Percentiles rank a stretch among this genome's conserved stretches.
Evolutionary conservation across 2,797 vertebrate genomes (phyloP).

Genomic region (Pangasius djambal): DNA sequence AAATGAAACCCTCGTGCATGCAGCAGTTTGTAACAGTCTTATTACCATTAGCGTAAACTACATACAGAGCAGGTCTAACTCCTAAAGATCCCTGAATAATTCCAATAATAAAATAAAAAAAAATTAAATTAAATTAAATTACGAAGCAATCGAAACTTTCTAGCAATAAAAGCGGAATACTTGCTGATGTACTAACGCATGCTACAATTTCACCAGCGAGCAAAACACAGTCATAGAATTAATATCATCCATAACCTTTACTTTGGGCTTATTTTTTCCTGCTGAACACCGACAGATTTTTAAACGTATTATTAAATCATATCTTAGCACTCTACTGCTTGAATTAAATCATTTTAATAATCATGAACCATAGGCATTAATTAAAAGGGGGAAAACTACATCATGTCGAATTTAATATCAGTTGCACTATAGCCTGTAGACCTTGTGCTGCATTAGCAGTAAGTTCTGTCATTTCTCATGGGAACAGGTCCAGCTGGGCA

Average conservation of each 20-base stretch:
- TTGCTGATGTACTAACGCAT: not conserved
- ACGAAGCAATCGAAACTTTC: not conserved
- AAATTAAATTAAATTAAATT: not conserved
- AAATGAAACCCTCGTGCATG: not conserved
- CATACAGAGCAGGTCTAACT: not conserved
- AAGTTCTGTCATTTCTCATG: conserved; percentile 18
- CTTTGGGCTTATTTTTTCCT: no score
- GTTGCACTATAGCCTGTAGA: not conserved
- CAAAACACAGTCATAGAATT: not conserved
- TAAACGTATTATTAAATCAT: not conserved
- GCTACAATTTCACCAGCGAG: not conserved
- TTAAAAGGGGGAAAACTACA: not conserved
- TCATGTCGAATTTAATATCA: not conserved
- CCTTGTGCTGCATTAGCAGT: not conserved
- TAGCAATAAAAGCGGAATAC: not conserved
- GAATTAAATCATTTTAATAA: not conserved
- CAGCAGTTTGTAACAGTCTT: not conserved
- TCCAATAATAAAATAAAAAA: not conserved
- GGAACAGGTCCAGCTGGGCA: not conserved
- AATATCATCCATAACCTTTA: not conserved
- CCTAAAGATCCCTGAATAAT: not conserved
- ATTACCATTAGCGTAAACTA: not conserved
- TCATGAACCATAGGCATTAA: not conserved
- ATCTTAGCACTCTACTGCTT: no score
- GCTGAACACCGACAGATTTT: not conserved